Percentiles rank a stretch among this genome's conserved stretches.
Conservation (phyloP, 1,140 invertebrate genomes). For the Aphaenogaster rudis region DNA sequence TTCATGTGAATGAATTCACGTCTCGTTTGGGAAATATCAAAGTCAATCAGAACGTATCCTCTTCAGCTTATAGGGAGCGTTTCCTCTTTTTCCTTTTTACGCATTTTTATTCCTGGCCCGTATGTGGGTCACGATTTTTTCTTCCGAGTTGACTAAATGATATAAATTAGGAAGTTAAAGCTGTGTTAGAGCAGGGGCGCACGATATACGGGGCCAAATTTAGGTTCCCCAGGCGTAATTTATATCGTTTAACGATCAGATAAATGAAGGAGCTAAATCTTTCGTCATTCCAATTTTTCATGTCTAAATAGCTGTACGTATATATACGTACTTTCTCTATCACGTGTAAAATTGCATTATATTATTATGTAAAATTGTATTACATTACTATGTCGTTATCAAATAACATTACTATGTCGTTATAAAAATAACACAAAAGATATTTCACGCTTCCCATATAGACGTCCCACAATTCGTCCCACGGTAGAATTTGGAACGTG, state of each 20-base stretch:
- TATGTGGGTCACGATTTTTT: not conserved
- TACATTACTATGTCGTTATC: not conserved
- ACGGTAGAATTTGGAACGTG: constrained; percentile 1
- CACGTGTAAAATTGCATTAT: constrained; percentile 1
- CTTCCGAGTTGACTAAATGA: not conserved
- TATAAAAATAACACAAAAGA: constrained; percentile 2
- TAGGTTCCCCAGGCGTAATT: not conserved
- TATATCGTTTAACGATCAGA: not conserved
- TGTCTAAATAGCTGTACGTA: not conserved
- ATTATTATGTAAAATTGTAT: not conserved
- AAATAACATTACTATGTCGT: not conserved
- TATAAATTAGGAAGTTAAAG: constrained; percentile 17
- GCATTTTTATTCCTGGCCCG: not conserved
- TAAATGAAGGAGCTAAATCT: not conserved
- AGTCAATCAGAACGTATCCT: not conserved
- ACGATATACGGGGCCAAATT: constrained; percentile 28
- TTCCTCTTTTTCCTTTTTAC: not conserved
- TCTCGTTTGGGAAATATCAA: constrained; percentile 30
- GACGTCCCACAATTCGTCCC: not conserved
- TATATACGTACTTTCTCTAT: constrained; percentile 6
- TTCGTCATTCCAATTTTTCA: not conserved
- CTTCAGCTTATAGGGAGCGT: not conserved
- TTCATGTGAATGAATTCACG: not conserved
- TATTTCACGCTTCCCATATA: not conserved
- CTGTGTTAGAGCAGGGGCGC: constrained; percentile 14